These are phyloP conservation scores for Brotula barbata DNA, from an alignment of 2,797 vertebrate genomes.

Conservation along the genomic window DNA sequence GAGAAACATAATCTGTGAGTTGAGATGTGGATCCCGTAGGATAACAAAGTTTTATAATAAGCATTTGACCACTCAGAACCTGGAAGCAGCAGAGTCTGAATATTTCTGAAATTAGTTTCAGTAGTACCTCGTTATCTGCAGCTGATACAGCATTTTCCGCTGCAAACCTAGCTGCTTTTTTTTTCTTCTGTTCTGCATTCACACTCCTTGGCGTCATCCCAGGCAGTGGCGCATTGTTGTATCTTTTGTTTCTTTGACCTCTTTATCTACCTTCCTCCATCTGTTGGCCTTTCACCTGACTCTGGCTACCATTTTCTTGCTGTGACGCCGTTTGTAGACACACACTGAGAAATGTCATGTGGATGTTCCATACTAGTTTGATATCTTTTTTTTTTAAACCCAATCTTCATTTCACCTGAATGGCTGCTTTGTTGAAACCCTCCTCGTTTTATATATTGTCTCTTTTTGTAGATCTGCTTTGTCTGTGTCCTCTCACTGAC, in stretches of 20 bases:
- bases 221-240: background rate
- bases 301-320: background rate
- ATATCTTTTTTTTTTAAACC: too few species aligned
- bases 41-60: constrained; percentile 26
- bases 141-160: constrained; percentile 11
- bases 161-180: background rate
- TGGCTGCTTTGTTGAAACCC: constrained; percentile 39
- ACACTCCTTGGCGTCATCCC: constrained; percentile 1
- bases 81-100: too few species aligned
- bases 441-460: constrained; percentile 17
- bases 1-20: constrained; percentile 14
- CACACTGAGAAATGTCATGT: constrained; percentile 8
- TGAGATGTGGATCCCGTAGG: constrained; percentile 40
- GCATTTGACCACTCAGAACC: too few species aligned
- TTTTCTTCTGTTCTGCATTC: background rate
- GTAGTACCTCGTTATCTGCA: constrained; percentile 1
- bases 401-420: too few species aligned
- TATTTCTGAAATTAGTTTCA: too few species aligned
- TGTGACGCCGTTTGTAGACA: background rate
- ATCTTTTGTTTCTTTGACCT: constrained; percentile 17
- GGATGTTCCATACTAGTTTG: too few species aligned
- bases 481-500: constrained; percentile 7
- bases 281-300: constrained; percentile 9
- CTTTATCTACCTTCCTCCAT: constrained; percentile 27
- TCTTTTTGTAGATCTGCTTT: constrained; percentile 6